These are phyloP conservation scores for Iguana delicatissima DNA, from an alignment of 2,797 vertebrate species.

Conservation along the genomic window DNA sequence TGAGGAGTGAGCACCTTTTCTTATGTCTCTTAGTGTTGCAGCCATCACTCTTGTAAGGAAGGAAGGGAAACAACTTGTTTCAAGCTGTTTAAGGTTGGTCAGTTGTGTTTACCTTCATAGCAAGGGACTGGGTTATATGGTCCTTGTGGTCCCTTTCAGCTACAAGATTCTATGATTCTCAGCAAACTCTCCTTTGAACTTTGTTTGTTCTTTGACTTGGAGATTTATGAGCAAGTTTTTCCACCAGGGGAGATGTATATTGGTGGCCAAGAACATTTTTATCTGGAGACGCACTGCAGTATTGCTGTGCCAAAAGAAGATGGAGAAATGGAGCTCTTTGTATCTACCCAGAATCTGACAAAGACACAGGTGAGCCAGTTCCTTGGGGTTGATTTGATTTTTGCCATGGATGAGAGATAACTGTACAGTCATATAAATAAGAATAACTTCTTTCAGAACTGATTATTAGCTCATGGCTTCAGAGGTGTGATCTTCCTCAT, in stretches of 20 bases:
- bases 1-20: not conserved
- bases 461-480: not conserved
- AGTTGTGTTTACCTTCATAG: no score
- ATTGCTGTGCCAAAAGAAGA: slow-evolving; percentile 92
- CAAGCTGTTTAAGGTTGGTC: no score
- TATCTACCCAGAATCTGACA: slow-evolving; percentile 88
- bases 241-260: slow-evolving; percentile 90
- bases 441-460: not conserved
- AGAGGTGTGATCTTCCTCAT: not conserved
- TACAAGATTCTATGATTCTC: no score
- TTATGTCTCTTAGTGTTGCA: not conserved
- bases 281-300: slow-evolving; percentile 92
- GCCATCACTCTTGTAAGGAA: not conserved
- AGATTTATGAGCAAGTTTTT: not conserved
- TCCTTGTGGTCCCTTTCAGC: not conserved
- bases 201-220: not conserved
- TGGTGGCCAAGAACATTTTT: slow-evolving; percentile 97
- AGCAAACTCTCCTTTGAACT: not conserved
- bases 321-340: slow-evolving; percentile 94
- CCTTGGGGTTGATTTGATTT: not conserved
- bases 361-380: slow-evolving; percentile 83
- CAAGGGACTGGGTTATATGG: no score
- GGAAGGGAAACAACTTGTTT: not conserved
- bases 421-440: slow-evolving; percentile 16
- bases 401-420: not conserved